Evolutionary conservation across 2,797 vertebrate genomes (phyloP).

Genomic region (Molossus molossus): DNA sequence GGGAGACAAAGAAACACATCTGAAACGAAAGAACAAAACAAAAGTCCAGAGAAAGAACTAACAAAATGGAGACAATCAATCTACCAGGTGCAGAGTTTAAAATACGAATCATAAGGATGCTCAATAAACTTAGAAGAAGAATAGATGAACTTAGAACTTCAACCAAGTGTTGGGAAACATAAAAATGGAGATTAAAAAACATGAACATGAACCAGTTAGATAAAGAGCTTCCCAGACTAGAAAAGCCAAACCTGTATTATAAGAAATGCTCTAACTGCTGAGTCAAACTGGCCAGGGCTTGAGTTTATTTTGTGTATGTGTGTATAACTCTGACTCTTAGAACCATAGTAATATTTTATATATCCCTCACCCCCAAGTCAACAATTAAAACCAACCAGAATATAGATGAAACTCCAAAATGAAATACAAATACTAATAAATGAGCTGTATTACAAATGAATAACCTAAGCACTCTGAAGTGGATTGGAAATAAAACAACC

Average conservation of each 20-base stretch:
- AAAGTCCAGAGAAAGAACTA: too few relatives aligned
- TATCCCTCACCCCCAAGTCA: neutral
- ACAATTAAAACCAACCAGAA: neutral
- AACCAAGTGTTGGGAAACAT: neutral
- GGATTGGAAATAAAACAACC: neutral
- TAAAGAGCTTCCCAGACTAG: neutral
- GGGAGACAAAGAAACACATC: too few relatives aligned
- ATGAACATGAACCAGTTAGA: neutral
- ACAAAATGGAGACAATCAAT: too few relatives aligned
- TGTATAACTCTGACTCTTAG: conserved; percentile 2
- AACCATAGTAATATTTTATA: neutral
- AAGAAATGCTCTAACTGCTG: too few relatives aligned
- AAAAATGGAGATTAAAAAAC: neutral
- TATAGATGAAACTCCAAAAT: neutral
- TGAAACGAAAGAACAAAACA: too few relatives aligned
- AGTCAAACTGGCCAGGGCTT: neutral
- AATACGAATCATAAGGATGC: too few relatives aligned
- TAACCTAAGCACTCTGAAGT: neutral
- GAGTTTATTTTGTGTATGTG: neutral
- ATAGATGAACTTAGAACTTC: too few relatives aligned
- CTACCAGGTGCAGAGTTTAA: too few relatives aligned
- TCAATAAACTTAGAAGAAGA: too few relatives aligned
- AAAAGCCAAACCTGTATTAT: too few relatives aligned
- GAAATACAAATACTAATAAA: neutral
- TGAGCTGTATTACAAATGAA: neutral